Conservation (phyloP, 2,797 vertebrate species). For the Nannoperca obscura region DNA sequence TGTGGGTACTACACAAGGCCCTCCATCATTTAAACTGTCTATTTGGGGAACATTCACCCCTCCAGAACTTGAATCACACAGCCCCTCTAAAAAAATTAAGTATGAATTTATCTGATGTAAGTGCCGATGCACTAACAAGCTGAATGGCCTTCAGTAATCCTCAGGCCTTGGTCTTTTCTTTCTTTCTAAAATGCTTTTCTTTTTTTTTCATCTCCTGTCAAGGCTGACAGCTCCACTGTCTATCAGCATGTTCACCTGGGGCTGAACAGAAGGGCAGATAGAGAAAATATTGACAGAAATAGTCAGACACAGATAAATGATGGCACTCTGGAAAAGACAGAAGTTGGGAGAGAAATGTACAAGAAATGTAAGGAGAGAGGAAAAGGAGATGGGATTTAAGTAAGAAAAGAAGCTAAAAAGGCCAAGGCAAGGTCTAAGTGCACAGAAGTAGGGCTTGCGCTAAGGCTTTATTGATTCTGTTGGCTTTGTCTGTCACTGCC, state of each 20-base stretch:
- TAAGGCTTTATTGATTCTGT: constrained; percentile 78
- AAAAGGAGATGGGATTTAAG: constrained; percentile 41
- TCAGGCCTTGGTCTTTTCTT: constrained; percentile 65
- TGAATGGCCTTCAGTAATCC: constrained; percentile 79
- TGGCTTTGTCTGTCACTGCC: constrained; percentile 74
- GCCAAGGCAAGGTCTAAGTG: constrained; percentile 50
- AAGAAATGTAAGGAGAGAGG: constrained; percentile 23
- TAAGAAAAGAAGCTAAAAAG: constrained; percentile 54
- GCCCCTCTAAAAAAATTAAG: constrained; percentile 60
- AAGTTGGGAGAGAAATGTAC: constrained; percentile 42
- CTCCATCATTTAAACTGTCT: constrained; percentile 79
- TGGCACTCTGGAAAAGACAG: constrained; percentile 59
- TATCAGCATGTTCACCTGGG: constrained; percentile 75
- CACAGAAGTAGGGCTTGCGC: constrained; percentile 65
- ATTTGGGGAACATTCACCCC: constrained; percentile 70
- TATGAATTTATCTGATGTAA: constrained; percentile 70
- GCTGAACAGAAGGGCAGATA: constrained; percentile 65
- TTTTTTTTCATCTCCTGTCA: constrained; percentile 69
- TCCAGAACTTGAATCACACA: constrained; percentile 65
- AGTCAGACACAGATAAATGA: constrained; percentile 71
- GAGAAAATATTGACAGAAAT: constrained; percentile 80
- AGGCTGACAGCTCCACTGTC: constrained; percentile 74
- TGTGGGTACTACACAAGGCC: constrained; percentile 67
- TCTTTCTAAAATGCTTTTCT: constrained; percentile 56
- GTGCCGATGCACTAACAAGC: constrained; percentile 77